phyloP scores from a whole-genome alignment of 2,888 invertebrate species.

The Archaeoteleia sp. region DNA sequence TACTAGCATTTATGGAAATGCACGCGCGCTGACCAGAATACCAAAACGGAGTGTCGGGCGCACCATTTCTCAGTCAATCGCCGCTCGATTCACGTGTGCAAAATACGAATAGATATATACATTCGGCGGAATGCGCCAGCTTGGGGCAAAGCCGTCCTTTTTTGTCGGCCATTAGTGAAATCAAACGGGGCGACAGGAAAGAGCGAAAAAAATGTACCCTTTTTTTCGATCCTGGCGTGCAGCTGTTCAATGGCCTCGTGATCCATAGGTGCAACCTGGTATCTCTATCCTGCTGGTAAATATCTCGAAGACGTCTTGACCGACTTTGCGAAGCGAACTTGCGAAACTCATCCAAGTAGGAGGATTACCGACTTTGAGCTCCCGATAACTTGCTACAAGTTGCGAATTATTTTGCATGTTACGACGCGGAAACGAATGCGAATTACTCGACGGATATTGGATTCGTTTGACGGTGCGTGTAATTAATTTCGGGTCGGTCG shows the following conservation, averaged over 20 bases:
- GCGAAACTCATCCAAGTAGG: constrained; percentile 50
- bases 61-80: constrained; percentile 52
- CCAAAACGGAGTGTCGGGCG: constrained; percentile 27
- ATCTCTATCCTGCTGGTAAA: constrained; percentile 35
- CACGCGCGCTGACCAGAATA: constrained; percentile 46
- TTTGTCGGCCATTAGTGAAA: constrained; percentile 33
- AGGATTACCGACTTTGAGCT: constrained; percentile 22
- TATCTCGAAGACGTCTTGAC: constrained; percentile 50
- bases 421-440: constrained; percentile 29
- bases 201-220: constrained; percentile 1
- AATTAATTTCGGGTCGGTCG: constrained; percentile 16
- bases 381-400: constrained; percentile 27
- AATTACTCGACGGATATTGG: constrained; percentile 12
- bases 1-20: constrained; percentile 50
- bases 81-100: constrained; percentile 36
- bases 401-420: constrained; percentile 35
- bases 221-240: constrained; percentile 1
- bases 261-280: not conserved
- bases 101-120: constrained; percentile 48
- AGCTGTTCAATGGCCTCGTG: not conserved
- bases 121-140: constrained; percentile 27
- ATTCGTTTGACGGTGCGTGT: constrained; percentile 28
- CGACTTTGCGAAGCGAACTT: constrained; percentile 54
- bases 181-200: constrained; percentile 17
- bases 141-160: constrained; percentile 20